Base-by-base conservation (phyloP, 2,797 vertebrate genomes). In the Micromesistius poutassou region DNA sequence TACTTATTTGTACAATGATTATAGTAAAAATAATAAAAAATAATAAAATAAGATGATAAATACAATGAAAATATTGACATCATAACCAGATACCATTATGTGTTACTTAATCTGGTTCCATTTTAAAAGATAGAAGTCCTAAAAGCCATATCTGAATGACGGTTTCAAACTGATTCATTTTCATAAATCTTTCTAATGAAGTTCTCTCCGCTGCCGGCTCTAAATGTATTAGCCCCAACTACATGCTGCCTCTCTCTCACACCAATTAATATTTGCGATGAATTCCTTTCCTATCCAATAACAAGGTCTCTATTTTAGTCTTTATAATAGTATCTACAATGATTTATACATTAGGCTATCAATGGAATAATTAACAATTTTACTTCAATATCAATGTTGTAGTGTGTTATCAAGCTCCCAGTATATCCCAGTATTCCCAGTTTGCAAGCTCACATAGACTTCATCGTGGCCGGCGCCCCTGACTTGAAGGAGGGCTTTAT, bases 111-210 rank as follows among this genome's bases (percentile, higher is more conserved):
- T 94, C 90, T 88, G 88, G 93, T 93, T 90, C 81, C 89, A 88
- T 90, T 88, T 86, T 68, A 28, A 28, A 85, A 90, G 86, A 86
- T 84, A 76, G 80, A 80, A 87, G 88, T 92, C 89, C 93, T 93
- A 93, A 94, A 83, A 78, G 81, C 82, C 70, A 12, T 80, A 74
- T 31, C 80, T 87, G 88, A 91, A 91, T 80, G 80, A 83, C 91
- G 89, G 90, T 89, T 90, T 88, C 77, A 84, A 87, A 84, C 87
- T 87, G 90, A 91, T 90, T 92, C 82, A 83, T 91, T 92, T 92
- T 92, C 90, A 93, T 93, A 93, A 91, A 91, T 93, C 92, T 91
- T 85, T 86, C 91, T 94, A 94, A 94, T 95, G 91, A 93, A 93
- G 91, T 93, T 93, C 89, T 86, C 80, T 91, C 85, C 87, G 86